Conservation (phyloP, 2,113 vertebrate genomes). For the Coptodon rendalli region DNA sequence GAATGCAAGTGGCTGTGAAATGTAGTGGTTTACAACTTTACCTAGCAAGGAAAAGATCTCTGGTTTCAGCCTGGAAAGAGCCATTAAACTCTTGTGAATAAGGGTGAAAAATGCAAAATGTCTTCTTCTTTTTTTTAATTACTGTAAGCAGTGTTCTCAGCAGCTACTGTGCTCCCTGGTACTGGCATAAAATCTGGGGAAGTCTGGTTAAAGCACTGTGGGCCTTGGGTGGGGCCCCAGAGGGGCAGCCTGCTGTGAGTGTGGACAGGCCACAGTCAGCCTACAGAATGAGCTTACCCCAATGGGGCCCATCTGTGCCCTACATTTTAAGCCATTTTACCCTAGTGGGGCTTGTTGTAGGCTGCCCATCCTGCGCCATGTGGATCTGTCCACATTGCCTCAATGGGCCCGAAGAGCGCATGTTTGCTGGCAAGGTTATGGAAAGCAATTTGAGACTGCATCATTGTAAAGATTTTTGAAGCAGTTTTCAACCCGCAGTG, state of each 20-base stretch:
- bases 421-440: not conserved
- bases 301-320: not conserved
- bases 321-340: not conserved
- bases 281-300: not conserved
- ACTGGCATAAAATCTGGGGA: not conserved
- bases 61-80: too few species aligned
- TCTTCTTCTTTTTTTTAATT: too few species aligned
- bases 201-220: too few species aligned
- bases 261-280: too few species aligned
- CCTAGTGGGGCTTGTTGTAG: not conserved
- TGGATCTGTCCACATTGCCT: not conserved
- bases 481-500: not conserved
- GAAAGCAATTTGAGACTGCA: not conserved
- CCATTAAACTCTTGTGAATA: too few species aligned
- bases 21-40: not conserved
- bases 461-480: not conserved
- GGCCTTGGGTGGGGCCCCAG: not conserved
- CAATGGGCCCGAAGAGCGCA: not conserved
- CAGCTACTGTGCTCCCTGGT: too few species aligned
- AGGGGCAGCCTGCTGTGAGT: not conserved
- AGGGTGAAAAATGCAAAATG: too few species aligned
- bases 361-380: not conserved
- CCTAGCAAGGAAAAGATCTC: too few species aligned
- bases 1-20: not conserved
- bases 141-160: too few species aligned